Conservation (phyloP, 2,113 vertebrate genomes). For the Microcebus lehilahytsara region DNA sequence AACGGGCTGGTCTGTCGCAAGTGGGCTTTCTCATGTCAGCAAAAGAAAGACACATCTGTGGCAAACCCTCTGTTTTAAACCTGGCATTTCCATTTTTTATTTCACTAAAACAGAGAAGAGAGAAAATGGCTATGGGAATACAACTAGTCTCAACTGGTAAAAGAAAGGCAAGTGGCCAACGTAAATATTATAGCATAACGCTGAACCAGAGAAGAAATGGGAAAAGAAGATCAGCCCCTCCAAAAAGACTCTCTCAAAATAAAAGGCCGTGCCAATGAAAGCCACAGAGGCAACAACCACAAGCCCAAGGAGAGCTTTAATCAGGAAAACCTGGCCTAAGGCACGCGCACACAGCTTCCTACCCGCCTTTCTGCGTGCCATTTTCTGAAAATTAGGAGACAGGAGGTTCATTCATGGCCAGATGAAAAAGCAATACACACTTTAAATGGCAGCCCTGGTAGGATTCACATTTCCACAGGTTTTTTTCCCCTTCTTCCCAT, state of each 20-base stretch:
- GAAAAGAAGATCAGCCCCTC: constrained; percentile 62
- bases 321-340: constrained; percentile 56
- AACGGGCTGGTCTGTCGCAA: neutral
- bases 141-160: constrained; percentile 49
- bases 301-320: constrained; percentile 60
- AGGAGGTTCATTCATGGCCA: constrained; percentile 51
- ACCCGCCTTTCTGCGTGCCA: neutral
- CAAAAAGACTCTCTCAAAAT: constrained; percentile 64
- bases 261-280: constrained; percentile 64
- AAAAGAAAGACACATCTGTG: constrained; percentile 54
- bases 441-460: constrained; percentile 1
- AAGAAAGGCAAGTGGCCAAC: constrained; percentile 65
- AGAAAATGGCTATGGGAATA: neutral
- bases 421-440: constrained; percentile 55
- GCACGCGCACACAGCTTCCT: neutral
- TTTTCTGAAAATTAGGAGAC: constrained; percentile 59
- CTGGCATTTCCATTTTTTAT: constrained; percentile 62
- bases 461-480: constrained; percentile 23
- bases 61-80: constrained; percentile 42
- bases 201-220: constrained; percentile 51
- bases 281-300: constrained; percentile 60
- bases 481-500: neutral
- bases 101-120: constrained; percentile 42
- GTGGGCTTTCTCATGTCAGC: constrained; percentile 19
- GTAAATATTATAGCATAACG: constrained; percentile 66